Base-by-base conservation (phyloP, 2,888 invertebrate species). In the Campoplex capitator region DNA sequence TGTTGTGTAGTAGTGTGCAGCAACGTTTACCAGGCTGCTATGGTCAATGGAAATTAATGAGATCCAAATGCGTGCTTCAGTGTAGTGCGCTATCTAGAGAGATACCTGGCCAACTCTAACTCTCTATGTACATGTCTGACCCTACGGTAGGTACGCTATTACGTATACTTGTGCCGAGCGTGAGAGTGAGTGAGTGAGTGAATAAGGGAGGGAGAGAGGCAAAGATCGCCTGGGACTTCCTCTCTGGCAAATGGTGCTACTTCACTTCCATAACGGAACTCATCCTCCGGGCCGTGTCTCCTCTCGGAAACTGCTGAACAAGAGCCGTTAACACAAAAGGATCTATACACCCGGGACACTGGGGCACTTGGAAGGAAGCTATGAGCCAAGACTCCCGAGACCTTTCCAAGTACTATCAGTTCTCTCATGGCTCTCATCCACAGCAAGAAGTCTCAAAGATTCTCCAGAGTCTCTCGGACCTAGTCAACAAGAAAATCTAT, bases 261-360 rank as follows among this genome's bases (percentile, higher is more conserved):
- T 75, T 81, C 83, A 79, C 80, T 87, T 77, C 86, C 88, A 88
- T 89, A 88, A 89, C 88, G 89, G 88, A 90, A 89, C 89, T 90
- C 86, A 80, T 78, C 65, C 67, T 73, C 67, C 67, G 80, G 38
- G 23, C 79, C 75, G 38, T 75, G 74, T 84, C 75, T 75, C 68
- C 48, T 68, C 85, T 74, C 82, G 80, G 84, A 87, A 90, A 91
- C 90, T 90, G 89, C 88, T 89, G 89, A 90, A 91, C 92, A 91
- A 91, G 91, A 91, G 89, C 90, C 91, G 90, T 92, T 92, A 90
- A 88, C 88, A 87, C 90, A 90, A 90, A 91, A 86, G 90, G 85
- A 78, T 54, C 86, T 83, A 62, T 78, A 87, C 58, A 81, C 82
- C 18, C 54, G 76, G 75, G 74, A 86, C 58, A 70, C 58, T 75